Conservation (phyloP, 1,140 invertebrate genomes). For the Paracyclopina nana region DNA sequence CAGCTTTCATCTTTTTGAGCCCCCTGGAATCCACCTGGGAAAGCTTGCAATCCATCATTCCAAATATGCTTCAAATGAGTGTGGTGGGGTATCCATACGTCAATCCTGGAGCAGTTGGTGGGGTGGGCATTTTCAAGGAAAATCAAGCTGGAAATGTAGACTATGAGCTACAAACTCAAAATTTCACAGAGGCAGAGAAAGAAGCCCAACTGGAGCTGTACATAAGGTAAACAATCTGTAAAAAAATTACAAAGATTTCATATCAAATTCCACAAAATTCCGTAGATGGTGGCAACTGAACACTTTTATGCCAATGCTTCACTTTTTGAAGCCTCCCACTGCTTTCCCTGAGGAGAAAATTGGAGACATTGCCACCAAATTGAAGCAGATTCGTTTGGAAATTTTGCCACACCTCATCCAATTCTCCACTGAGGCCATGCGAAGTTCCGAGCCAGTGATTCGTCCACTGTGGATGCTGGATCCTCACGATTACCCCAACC, state of each 20-base stretch:
- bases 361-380: not conserved
- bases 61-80: conserved; percentile 12
- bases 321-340: conserved; percentile 6
- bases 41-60: conserved; percentile 12
- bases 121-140: not conserved
- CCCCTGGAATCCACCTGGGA: conserved; percentile 3
- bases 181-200: not conserved
- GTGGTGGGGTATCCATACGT: conserved; percentile 15
- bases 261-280: not conserved
- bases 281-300: conserved; percentile 15
- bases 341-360: conserved; percentile 11
- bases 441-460: conserved; percentile 10
- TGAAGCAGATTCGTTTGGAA: not conserved
- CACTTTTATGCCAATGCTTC: conserved; percentile 14
- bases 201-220: conserved; percentile 3
- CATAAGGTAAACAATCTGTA: too few relatives aligned
- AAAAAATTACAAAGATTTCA: too few relatives aligned
- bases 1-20: conserved; percentile 14
- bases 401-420: not conserved
- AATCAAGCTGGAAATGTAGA: not conserved
- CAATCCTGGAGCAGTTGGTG: conserved; percentile 15
- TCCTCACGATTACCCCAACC: conserved; percentile 10
- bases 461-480: conserved; percentile 16
- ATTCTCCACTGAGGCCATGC: conserved; percentile 9
- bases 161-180: not conserved